These are phyloP conservation scores for Phymorhynchus buccinoides DNA, from an alignment of 1,140 invertebrate species.

Conservation along the genomic window DNA sequence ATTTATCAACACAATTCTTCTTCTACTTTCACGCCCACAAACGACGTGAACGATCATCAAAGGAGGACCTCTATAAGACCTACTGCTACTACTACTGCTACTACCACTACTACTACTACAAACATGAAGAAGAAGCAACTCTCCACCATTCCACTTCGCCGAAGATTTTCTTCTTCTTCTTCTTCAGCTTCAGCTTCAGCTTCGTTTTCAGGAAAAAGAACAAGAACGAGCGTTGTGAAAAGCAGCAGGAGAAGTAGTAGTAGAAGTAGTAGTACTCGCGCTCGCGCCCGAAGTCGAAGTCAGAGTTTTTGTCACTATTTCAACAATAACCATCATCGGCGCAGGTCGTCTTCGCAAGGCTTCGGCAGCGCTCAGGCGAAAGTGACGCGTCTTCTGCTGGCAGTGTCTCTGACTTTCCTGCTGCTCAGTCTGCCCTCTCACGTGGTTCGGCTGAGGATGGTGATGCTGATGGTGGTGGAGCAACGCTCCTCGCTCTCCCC, in stretches of 20 bases:
- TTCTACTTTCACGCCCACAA: too few relatives aligned
- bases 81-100: too few relatives aligned
- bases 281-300: too few relatives aligned
- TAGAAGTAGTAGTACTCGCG: too few relatives aligned
- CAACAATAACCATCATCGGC: too few relatives aligned
- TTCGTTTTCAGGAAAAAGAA: too few relatives aligned
- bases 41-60: too few relatives aligned
- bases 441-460: constrained; percentile 60
- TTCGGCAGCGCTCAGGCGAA: constrained; percentile 32
- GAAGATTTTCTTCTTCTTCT: neutral
- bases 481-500: neutral
- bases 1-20: too few relatives aligned
- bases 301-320: too few relatives aligned
- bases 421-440: constrained; percentile 82
- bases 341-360: neutral
- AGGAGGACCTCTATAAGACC: too few relatives aligned
- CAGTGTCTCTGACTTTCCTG: constrained; percentile 86
- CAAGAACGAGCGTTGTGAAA: neutral
- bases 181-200: neutral
- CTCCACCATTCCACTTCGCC: neutral
- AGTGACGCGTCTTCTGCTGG: constrained; percentile 83
- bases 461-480: constrained; percentile 26
- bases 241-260: too few relatives aligned
- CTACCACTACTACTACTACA: too few relatives aligned
- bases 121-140: neutral